phyloP scores from a whole-genome alignment of 2,888 invertebrate genomes.

The Pelosia muscerda region DNA sequence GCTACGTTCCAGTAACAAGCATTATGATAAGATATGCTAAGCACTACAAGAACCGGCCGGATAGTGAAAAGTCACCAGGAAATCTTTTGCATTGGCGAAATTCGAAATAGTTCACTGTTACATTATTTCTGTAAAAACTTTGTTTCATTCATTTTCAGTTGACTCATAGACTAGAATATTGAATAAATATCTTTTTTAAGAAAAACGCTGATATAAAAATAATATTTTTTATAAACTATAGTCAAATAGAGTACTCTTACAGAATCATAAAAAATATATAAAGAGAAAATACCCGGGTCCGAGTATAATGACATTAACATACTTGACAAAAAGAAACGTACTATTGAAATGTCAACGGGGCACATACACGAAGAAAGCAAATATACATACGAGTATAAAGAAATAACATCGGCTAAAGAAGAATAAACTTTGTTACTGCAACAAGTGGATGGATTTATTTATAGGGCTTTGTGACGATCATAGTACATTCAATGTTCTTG shows the following conservation, averaged over 20 bases:
- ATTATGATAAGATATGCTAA: background rate
- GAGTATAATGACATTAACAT: background rate
- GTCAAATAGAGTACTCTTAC: too few species aligned
- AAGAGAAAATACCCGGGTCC: background rate
- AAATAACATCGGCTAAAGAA: background rate
- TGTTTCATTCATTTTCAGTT: background rate
- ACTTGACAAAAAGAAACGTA: background rate
- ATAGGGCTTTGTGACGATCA: constrained; percentile 1
- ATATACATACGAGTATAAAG: background rate
- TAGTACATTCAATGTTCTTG: constrained; percentile 2
- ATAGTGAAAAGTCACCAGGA: background rate
- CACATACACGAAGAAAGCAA: background rate
- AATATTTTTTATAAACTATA: too few species aligned
- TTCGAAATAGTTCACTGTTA: background rate
- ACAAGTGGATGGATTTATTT: constrained; percentile 4
- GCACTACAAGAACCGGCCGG: background rate
- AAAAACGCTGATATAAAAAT: too few species aligned
- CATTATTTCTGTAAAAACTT: background rate
- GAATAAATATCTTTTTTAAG: too few species aligned
- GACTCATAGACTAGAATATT: background rate
- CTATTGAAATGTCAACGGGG: background rate
- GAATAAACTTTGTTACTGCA: background rate
- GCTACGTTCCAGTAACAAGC: background rate
- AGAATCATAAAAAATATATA: too few species aligned
- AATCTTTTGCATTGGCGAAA: background rate